Conservation (phyloP, 2,888 invertebrate genomes). For the Orthosia cruda region DNA sequence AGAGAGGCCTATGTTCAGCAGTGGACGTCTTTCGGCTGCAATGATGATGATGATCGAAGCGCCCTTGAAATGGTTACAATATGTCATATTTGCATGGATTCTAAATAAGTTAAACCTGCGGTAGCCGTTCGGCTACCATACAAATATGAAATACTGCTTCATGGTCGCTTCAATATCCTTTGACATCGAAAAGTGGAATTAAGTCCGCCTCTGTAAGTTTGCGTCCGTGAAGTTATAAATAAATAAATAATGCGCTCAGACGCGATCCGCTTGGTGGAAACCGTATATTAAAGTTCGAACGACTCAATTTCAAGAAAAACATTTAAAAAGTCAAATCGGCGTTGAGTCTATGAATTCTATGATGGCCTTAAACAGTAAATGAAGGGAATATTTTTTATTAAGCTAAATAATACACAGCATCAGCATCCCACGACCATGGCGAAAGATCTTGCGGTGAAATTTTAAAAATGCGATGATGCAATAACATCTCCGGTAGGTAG, state of each 20-base stretch:
- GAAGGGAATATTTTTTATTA: not conserved
- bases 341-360: slow-evolving; percentile 3
- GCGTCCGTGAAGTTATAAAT: too few species aligned
- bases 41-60: not conserved
- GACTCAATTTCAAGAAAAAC: not conserved
- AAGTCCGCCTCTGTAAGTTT: too few species aligned
- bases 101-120: not conserved
- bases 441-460: not conserved
- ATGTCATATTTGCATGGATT: not conserved
- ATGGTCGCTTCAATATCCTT: not conserved
- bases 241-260: too few species aligned
- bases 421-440: not conserved
- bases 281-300: not conserved
- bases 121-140: not conserved
- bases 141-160: not conserved
- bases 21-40: too few species aligned
- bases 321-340: not conserved
- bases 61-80: not conserved
- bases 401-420: not conserved
- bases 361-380: not conserved
- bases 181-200: not conserved
- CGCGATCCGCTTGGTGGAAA: not conserved
- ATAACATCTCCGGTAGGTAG: not conserved
- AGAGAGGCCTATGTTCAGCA: too few species aligned
- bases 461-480: slow-evolving; percentile 4